These are phyloP conservation scores for Martes martes DNA, from an alignment of 2,113 vertebrate genomes.

Conservation along the genomic window DNA sequence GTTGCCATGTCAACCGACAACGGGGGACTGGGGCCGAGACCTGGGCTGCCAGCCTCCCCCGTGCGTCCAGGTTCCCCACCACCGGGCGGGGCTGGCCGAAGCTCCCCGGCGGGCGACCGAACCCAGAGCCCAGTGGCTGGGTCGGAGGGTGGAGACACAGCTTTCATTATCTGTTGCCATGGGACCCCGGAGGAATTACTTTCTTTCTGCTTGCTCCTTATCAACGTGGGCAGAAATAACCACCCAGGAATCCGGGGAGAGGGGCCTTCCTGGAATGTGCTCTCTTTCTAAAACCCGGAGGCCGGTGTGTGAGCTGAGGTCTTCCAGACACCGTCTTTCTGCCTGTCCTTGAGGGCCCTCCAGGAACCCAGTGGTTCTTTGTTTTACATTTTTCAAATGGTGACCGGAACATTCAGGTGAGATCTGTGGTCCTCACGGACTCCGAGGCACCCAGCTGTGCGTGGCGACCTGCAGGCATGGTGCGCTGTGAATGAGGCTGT, in stretches of 20 bases:
- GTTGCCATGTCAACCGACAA: slow-evolving; percentile 67
- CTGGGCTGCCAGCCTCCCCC: background rate
- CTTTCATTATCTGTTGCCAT: fast-evolving
- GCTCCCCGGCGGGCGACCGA: background rate
- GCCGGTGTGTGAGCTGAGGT: background rate
- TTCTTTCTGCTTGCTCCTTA: background rate
- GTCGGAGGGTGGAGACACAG: fast-evolving
- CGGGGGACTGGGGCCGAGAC: background rate
- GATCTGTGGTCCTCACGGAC: background rate
- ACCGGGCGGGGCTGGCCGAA: background rate
- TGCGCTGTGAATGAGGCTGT: fast-evolving
- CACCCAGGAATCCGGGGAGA: background rate
- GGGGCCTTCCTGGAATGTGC: fast-evolving
- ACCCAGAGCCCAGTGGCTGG: background rate
- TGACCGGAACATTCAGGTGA: background rate
- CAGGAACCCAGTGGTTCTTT: background rate
- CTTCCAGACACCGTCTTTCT: fast-evolving
- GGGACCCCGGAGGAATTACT: background rate
- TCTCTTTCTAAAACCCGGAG: fast-evolving
- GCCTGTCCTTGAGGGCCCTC: background rate
- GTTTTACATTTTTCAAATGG: background rate
- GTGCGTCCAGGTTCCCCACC: background rate
- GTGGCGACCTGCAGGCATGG: background rate
- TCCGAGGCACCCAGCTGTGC: fast-evolving
- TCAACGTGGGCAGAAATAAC: fast-evolving